These are phyloP conservation scores for Montipora capitata DNA, from an alignment of 92 coral and sea anemone species.

Conservation along the genomic window DNA sequence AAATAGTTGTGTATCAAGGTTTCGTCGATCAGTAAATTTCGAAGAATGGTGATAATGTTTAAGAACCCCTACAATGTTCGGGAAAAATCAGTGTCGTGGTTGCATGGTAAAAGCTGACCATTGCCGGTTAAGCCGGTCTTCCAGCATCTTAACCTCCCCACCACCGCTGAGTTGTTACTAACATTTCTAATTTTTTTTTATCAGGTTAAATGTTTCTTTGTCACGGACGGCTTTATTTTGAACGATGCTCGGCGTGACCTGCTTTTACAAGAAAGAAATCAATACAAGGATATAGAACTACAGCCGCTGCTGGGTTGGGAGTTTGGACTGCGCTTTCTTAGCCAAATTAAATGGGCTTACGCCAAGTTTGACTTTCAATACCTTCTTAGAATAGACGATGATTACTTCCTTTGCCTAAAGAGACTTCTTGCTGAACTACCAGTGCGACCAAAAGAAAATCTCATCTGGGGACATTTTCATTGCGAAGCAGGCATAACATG, in stretches of 20 bases:
- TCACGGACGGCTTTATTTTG: conserved; percentile 59
- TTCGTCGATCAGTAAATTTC: no score
- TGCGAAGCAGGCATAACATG: conserved; percentile 19
- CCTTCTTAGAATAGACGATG: conserved; percentile 27
- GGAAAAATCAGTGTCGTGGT: no score
- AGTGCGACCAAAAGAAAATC: conserved; percentile 44
- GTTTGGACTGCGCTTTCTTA: conserved; percentile 67
- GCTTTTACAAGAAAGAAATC: conserved; percentile 17
- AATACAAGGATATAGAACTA: conserved; percentile 47
- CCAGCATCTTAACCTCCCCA: conserved; percentile 26
- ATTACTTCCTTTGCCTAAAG: conserved; percentile 56
- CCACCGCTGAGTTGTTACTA: conserved; percentile 42
- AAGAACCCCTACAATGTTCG: no score
- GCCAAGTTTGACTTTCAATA: conserved; percentile 48
- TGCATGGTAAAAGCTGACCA: no score
- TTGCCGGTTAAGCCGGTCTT: not conserved
- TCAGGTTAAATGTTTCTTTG: conserved; percentile 61
- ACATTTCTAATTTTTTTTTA: conserved; percentile 4
- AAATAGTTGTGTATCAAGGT: no score
- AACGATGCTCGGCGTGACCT: not conserved
- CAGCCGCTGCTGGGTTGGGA: conserved; percentile 64
- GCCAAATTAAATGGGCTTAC: conserved; percentile 57
- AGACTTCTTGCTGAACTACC: conserved; percentile 30
- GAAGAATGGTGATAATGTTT: no score
- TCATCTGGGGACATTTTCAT: conserved; percentile 57